These are phyloP conservation scores for Narcine bancroftii DNA, from an alignment of 2,113 vertebrate genomes.

Conservation along the genomic window DNA sequence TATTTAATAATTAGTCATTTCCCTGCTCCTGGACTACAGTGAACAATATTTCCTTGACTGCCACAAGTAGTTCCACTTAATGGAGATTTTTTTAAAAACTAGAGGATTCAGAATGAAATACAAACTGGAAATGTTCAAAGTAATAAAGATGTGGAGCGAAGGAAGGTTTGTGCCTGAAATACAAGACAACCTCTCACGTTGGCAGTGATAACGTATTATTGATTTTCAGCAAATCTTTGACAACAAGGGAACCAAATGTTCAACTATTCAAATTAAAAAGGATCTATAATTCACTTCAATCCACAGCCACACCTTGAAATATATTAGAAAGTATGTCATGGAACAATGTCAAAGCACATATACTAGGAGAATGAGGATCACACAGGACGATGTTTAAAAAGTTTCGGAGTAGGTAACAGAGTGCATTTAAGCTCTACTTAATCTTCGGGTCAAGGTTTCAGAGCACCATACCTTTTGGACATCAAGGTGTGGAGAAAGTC, in stretches of 20 bases:
- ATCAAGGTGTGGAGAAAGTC: too few relatives aligned
- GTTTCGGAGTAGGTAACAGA: neutral
- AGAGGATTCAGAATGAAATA: too few relatives aligned
- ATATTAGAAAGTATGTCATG: neutral
- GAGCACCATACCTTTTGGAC: neutral
- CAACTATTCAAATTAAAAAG: neutral
- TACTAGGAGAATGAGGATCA: neutral
- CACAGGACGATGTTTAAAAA: neutral
- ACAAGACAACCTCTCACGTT: neutral
- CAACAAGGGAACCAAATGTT: neutral
- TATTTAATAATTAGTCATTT: neutral
- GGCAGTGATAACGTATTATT: neutral
- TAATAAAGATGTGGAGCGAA: neutral
- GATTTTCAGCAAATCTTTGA: neutral
- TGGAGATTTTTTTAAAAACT: too few relatives aligned
- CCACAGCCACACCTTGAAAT: neutral
- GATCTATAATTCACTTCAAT: neutral
- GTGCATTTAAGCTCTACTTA: neutral
- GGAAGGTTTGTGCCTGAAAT: neutral
- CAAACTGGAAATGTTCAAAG: neutral
- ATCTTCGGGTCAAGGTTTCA: neutral
- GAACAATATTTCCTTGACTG: neutral
- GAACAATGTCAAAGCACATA: neutral
- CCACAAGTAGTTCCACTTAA: neutral
- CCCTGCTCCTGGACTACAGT: neutral